Conservation (phyloP, 2,113 vertebrate genomes). For the Phyllostomus hastatus region DNA sequence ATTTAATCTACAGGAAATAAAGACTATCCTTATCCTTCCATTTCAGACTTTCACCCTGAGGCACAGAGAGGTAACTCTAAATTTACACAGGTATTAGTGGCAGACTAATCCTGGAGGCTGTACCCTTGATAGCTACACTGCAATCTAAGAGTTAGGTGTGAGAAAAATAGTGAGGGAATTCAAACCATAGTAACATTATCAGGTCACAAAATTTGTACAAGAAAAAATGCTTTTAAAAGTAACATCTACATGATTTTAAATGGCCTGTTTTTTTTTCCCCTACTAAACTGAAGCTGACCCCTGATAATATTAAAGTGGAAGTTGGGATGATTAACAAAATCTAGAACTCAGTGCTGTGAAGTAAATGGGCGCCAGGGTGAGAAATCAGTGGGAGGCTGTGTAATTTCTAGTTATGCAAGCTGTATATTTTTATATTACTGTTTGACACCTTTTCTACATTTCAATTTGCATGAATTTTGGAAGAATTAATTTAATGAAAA, state of each 20-base stretch:
- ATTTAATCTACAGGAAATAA: not conserved
- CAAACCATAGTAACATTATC: not conserved
- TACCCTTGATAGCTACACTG: not conserved
- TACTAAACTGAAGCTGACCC: not conserved
- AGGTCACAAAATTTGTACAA: not conserved
- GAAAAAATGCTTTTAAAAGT: not conserved
- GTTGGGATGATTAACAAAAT: not conserved
- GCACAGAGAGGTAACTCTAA: not conserved
- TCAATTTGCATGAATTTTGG: conserved; percentile 42
- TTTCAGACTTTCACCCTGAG: not conserved
- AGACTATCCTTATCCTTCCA: not conserved
- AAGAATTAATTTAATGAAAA: conserved; percentile 64
- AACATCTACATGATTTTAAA: not conserved
- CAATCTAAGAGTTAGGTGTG: not conserved
- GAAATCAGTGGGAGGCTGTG: not conserved
- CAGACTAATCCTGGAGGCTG: not conserved
- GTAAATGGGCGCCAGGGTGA: not conserved
- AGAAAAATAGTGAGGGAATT: not conserved
- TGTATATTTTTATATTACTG: conserved; percentile 48
- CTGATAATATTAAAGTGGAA: not conserved
- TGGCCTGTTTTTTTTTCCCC: not conserved
- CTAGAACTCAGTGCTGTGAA: not conserved
- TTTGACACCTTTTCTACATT: conserved; percentile 38
- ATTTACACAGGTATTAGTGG: not conserved
- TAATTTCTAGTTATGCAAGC: conserved; percentile 6